Evolutionary conservation across 2,888 invertebrate species (phyloP), one percentile per base, ranked within the genome.

Genomic region (Troides aeacus): DNA sequence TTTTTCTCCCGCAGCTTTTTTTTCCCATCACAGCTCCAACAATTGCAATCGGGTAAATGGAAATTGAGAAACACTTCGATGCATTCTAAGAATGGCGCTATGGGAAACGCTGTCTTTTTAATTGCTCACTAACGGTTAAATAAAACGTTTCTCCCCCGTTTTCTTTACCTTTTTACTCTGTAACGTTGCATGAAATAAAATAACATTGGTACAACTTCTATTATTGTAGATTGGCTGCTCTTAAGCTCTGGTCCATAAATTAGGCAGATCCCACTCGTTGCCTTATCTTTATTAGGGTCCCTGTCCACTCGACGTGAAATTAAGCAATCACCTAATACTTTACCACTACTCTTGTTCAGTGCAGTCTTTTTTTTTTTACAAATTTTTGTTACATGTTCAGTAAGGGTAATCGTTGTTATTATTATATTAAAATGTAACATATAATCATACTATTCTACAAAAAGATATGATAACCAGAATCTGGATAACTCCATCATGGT

Each of bases 41-140:
- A 62, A 23, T 63, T 62, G 62, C 70, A 66, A 63, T 70, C 66
- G 66, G 50, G 59, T 66, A 70, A 70, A 70, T 70, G 66, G 66
- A 66, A 70, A 70, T 66, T 60, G 70, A 66, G 66, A 66, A 70
- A 66, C 58, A 70, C 65, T 70, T 70, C 62, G 62, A 66, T 70
- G 62, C 70, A 70, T 66, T 70, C 62, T 66, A 66, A 66, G 66
- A 62, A 66, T 66, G 46, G 66, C 70, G n/a, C 21, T 57, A 21
- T 10, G 57, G 21, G 57, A 21, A 21, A 57, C 21, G n/a, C n/a
- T n/a, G 17, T n/a, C n/a, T 17, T 57, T 21, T 21, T 21, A 57
- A 57, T 57, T 21, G 57, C 57, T 23, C 21, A 21, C 1, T 21
- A 57, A 57, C 57, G 6, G 57, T 10, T 57, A 21, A 21, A n/a